These are phyloP conservation scores for Nipponacmea schrenckii DNA, from an alignment of 2,888 invertebrate genomes.

Conservation along the genomic window DNA sequence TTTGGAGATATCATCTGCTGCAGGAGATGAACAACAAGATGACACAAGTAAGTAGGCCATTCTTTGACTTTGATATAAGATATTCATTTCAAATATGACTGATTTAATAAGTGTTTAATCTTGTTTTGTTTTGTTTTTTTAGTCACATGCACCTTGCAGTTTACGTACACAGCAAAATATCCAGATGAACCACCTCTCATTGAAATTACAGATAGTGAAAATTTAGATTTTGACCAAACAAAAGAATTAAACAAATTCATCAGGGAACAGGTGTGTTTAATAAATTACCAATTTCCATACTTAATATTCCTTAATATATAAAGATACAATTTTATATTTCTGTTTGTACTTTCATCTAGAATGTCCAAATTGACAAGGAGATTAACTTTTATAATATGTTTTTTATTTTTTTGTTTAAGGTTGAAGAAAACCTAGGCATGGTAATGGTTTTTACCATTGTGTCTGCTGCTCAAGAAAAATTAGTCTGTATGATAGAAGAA, in stretches of 20 bases:
- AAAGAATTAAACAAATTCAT: conserved; percentile 48
- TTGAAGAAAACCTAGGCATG: conserved; percentile 91
- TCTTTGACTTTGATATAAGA: not conserved
- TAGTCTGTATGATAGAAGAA: conserved; percentile 80
- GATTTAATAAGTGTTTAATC: too few species aligned
- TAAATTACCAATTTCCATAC: not conserved
- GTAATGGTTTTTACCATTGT: conserved; percentile 97
- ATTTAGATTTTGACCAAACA: conserved; percentile 73
- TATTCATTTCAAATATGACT: not conserved
- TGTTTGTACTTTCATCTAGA: not conserved
- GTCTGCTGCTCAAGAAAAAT: conserved; percentile 91
- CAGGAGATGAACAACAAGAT: conserved; percentile 37
- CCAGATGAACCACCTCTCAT: conserved; percentile 87
- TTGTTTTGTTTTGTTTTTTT: conserved; percentile 22
- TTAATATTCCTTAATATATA: not conserved
- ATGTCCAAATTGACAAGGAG: not conserved
- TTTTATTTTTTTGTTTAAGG: conserved; percentile 68
- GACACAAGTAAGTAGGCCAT: conserved; percentile 32
- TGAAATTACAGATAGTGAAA: conserved; percentile 74
- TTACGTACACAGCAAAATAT: conserved; percentile 87
- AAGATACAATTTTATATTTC: not conserved
- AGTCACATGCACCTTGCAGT: conserved; percentile 80
- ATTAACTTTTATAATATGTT: not conserved
- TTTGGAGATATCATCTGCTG: conserved; percentile 80
- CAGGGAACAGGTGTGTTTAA: conserved; percentile 55